A percentile compares a stretch with the other conserved stretches of the same genome.
Conservation (phyloP, 2,797 vertebrate species). For the Sebastes iracundus region DNA sequence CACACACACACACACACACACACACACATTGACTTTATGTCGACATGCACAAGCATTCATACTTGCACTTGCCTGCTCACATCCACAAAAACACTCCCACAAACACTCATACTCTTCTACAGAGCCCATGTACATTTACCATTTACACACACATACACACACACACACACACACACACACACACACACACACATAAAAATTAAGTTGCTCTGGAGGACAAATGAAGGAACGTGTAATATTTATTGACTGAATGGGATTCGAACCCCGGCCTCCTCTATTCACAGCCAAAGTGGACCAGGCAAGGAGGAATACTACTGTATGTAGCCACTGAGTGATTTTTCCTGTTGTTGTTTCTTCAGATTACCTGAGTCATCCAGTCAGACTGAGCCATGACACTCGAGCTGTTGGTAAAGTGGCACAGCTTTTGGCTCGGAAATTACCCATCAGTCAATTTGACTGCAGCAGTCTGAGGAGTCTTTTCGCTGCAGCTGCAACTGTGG, state of each 20-base stretch:
- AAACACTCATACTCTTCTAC: background rate
- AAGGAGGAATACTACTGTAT: background rate
- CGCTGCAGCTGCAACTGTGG: no score
- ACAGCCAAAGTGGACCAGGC: conserved; percentile 3
- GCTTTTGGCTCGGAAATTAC: background rate
- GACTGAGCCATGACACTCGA: background rate
- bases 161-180: no score
- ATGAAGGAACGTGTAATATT: conserved; percentile 21
- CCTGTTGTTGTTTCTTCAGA: background rate
- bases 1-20: conserved; percentile 16
- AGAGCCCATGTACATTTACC: background rate
- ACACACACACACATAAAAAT: background rate
- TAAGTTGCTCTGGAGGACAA: background rate
- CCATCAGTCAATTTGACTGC: conserved; percentile 20
- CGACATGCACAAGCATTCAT: background rate
- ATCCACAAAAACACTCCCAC: background rate
- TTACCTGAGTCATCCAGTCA: background rate
- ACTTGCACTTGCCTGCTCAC: background rate
- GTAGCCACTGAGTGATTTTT: background rate
- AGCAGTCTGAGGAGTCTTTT: background rate
- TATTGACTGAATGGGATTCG: conserved; percentile 36
- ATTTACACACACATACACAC: background rate
- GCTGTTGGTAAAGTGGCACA: conserved; percentile 22
- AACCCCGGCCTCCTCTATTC: background rate
- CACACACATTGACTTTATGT: background rate